A percentile compares a stretch with the other conserved stretches of the same genome.
phyloP scores from a whole-genome alignment of 2,797 vertebrate species.

The Acanthurus leucopareius region DNA sequence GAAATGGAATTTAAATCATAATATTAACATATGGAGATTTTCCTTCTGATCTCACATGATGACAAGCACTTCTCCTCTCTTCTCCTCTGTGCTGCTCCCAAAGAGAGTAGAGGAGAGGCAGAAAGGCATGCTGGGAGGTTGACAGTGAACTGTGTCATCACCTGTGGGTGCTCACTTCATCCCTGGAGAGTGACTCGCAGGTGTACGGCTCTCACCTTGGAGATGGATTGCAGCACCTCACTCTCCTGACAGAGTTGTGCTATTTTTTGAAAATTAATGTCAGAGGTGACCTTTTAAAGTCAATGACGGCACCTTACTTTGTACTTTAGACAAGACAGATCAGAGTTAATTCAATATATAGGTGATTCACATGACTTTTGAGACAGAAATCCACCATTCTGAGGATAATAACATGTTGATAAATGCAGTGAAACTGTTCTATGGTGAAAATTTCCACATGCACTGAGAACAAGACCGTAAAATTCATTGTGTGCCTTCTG shows the following conservation, averaged over 20 bases:
- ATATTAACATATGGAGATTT: constrained; percentile 55
- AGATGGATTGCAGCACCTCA: constrained; percentile 21
- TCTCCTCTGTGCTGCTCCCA: constrained; percentile 8
- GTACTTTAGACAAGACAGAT: not conserved
- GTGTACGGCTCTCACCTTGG: constrained; percentile 25
- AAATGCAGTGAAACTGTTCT: constrained; percentile 37
- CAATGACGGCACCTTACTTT: constrained; percentile 19
- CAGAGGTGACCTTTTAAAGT: constrained; percentile 19
- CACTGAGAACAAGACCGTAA: constrained; percentile 42
- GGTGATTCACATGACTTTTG: not conserved
- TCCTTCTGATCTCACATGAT: constrained; percentile 33
- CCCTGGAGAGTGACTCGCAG: constrained; percentile 16
- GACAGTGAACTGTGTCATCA: constrained; percentile 44
- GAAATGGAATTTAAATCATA: constrained; percentile 38
- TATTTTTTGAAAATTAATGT: constrained; percentile 24
- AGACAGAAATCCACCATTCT: not conserved
- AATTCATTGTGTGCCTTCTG: constrained; percentile 36
- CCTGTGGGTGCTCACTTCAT: constrained; percentile 30
- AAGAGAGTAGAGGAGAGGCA: not conserved
- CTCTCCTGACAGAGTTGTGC: constrained; percentile 15
- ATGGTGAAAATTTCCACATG: constrained; percentile 17
- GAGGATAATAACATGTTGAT: constrained; percentile 47
- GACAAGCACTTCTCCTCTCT: not conserved
- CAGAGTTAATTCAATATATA: constrained; percentile 17
- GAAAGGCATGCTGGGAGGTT: constrained; percentile 9